A percentile compares a stretch with the other conserved stretches of the same genome.
phyloP scores from a whole-genome alignment of 2,888 invertebrate species.

The Aethes cnicana region DNA sequence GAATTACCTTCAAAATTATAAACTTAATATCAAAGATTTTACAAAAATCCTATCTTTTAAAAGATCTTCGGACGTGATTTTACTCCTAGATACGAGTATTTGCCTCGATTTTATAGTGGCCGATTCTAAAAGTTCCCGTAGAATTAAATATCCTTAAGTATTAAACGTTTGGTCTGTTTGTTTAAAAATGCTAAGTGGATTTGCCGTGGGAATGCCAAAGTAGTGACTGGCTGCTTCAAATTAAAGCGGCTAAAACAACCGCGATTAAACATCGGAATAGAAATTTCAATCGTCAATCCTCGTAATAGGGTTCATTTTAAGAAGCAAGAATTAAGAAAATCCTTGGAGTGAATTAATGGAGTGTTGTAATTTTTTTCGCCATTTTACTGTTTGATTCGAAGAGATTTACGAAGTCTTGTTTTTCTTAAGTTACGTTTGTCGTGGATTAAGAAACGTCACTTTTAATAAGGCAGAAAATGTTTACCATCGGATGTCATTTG shows the following conservation, averaged over 20 bases:
- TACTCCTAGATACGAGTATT: too few species aligned
- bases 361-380: slow-evolving; percentile 57
- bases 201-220: slow-evolving; percentile 64
- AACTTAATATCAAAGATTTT: too few species aligned
- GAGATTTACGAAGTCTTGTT: slow-evolving; percentile 53
- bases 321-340: not conserved
- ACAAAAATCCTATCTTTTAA: too few species aligned
- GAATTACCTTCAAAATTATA: too few species aligned
- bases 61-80: too few species aligned
- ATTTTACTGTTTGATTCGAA: slow-evolving; percentile 52
- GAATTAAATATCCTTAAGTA: slow-evolving; percentile 35
- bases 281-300: slow-evolving; percentile 17
- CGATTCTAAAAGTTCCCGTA: slow-evolving; percentile 24
- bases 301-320: slow-evolving; percentile 31
- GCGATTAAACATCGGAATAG: slow-evolving; percentile 4
- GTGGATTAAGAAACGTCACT: not conserved
- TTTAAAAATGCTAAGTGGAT: slow-evolving; percentile 66
- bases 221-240: slow-evolving; percentile 50
- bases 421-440: slow-evolving; percentile 40
- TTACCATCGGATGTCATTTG: too few species aligned
- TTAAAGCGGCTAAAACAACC: slow-evolving; percentile 46
- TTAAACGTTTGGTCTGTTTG: slow-evolving; percentile 54
- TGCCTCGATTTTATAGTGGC: too few species aligned
- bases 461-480: too few species aligned
- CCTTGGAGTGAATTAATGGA: slow-evolving; percentile 57